These are phyloP conservation scores for Pseudois nayaur DNA, from an alignment of 2,113 vertebrate species.

Conservation along the genomic window DNA sequence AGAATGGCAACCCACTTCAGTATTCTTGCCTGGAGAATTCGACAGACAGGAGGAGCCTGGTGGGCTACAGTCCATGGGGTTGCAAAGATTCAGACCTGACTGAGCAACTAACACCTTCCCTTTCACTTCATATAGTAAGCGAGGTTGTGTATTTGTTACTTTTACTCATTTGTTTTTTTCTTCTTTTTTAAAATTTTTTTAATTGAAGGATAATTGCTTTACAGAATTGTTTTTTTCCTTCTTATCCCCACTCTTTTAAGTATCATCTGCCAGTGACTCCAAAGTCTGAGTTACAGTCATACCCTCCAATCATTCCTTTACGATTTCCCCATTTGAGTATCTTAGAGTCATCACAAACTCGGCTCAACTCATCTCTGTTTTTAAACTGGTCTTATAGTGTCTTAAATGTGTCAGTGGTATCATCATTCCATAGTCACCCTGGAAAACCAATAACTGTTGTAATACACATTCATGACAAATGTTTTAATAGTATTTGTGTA, in stretches of 20 bases:
- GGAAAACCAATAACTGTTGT: not conserved
- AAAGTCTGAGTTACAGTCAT: not conserved
- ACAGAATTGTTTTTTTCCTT: not conserved
- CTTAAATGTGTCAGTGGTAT: not conserved
- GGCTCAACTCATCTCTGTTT: not conserved
- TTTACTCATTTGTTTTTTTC: not conserved
- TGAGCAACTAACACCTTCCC: not conserved
- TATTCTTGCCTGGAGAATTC: not conserved
- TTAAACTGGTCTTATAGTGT: not conserved
- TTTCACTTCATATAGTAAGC: not conserved
- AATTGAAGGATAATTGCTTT: not conserved
- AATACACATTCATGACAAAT: not conserved
- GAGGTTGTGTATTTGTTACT: not conserved
- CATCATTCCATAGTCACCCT: not conserved
- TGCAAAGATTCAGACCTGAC: not conserved
- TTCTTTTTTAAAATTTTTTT: not conserved
- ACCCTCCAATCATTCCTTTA: not conserved
- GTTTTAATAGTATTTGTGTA: not conserved
- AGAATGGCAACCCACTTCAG: not conserved
- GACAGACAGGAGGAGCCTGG: not conserved
- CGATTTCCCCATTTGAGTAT: not conserved
- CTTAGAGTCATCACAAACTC: not conserved
- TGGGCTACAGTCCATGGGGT: not conserved
- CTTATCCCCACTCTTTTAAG: not conserved
- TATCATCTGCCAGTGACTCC: not conserved